Percentiles rank a stretch among this genome's conserved stretches.
Conservation (phyloP, 2,888 invertebrate genomes). For the Cabera pusaria region DNA sequence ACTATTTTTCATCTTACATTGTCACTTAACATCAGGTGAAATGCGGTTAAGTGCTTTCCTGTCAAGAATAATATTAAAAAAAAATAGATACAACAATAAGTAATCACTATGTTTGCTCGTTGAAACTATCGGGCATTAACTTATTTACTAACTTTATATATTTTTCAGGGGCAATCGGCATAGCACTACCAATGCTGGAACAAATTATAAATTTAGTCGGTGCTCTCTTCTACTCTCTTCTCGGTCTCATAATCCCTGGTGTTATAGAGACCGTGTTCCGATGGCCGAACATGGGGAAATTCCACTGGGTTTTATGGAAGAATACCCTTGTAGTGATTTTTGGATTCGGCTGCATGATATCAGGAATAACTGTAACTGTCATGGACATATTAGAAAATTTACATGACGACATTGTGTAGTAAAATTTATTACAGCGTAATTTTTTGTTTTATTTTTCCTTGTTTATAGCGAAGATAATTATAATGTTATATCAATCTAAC, state of each 20-base stretch:
- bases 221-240: constrained; percentile 85
- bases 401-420: constrained; percentile 67
- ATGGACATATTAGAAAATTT: constrained; percentile 56
- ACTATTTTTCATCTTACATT: too few species aligned
- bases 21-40: too few species aligned
- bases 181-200: constrained; percentile 83
- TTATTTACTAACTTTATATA: too few species aligned
- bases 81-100: too few species aligned
- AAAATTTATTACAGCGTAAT: too few species aligned
- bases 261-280: constrained; percentile 87
- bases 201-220: constrained; percentile 77
- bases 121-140: too few species aligned
- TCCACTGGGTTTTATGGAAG: constrained; percentile 88
- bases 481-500: too few species aligned
- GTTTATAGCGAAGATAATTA: too few species aligned
- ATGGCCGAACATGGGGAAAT: constrained; percentile 87
- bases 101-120: too few species aligned
- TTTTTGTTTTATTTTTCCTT: too few species aligned
- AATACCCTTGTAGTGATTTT: constrained; percentile 84
- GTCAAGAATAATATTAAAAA: too few species aligned
- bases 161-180: constrained; percentile 85
- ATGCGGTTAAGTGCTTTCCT: too few species aligned
- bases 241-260: constrained; percentile 91
- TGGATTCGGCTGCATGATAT: constrained; percentile 85
- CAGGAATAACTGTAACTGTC: constrained; percentile 80